phyloP scores from a whole-genome alignment of 2,888 invertebrate genomes.

The Blastobasis adustella region DNA sequence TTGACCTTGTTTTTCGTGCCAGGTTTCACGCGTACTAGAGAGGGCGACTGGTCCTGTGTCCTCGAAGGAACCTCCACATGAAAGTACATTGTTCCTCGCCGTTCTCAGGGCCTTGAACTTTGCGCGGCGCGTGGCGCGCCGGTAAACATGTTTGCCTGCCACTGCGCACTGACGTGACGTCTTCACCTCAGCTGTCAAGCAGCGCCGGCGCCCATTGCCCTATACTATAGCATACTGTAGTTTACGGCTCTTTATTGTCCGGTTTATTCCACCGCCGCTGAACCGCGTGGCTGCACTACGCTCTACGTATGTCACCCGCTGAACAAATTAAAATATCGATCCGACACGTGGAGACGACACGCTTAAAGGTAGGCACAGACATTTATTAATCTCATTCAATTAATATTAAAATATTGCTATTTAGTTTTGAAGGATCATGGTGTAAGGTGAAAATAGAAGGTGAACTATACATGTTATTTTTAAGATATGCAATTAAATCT shows the following conservation, averaged over 20 bases:
- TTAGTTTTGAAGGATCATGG: too few relatives aligned
- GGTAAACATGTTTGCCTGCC: slow-evolving; percentile 68
- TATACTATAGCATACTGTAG: slow-evolving; percentile 23
- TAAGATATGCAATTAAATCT: too few relatives aligned
- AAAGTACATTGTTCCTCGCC: slow-evolving; percentile 46
- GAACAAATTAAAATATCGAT: too few relatives aligned
- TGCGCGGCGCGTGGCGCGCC: slow-evolving; percentile 32
- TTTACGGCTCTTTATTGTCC: slow-evolving; percentile 17
- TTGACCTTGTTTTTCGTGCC: too few relatives aligned
- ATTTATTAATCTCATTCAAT: too few relatives aligned
- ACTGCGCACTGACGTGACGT: slow-evolving; percentile 62
- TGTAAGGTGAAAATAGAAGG: too few relatives aligned
- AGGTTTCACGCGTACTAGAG: neutral
- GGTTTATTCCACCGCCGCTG: slow-evolving; percentile 39
- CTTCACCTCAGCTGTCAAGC: neutral
- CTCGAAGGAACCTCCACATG: slow-evolving; percentile 35
- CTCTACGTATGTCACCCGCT: neutral
- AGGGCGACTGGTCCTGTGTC: slow-evolving; percentile 16
- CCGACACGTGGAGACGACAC: too few relatives aligned
- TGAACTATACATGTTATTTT: too few relatives aligned
- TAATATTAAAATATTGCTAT: too few relatives aligned
- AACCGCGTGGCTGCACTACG: neutral
- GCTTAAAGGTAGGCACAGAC: too few relatives aligned
- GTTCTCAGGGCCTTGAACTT: slow-evolving; percentile 67
- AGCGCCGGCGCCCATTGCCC: slow-evolving; percentile 1